Percentiles rank a stretch among this genome's conserved stretches.
These are phyloP conservation scores for Anisognathus igniventris DNA, from an alignment of 2,797 vertebrate genomes.

Conservation along the genomic window DNA sequence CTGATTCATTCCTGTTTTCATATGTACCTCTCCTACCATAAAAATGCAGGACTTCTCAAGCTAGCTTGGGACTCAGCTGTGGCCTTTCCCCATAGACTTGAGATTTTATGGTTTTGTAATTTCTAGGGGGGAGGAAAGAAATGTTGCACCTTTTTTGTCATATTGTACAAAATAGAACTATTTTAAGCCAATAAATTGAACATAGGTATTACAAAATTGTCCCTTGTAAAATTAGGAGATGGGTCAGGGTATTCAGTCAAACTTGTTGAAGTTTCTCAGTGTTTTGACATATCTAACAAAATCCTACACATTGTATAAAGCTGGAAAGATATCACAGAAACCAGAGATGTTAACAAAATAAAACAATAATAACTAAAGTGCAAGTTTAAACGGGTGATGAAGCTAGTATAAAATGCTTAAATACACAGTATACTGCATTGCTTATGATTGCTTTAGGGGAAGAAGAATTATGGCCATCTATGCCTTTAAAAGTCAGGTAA, in stretches of 20 bases:
- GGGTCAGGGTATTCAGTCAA: background rate
- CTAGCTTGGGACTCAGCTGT: background rate
- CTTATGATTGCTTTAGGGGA: background rate
- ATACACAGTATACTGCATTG: background rate
- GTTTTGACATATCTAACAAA: background rate
- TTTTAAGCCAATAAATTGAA: background rate
- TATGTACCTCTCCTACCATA: background rate
- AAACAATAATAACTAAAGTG: background rate
- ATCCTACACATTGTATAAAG: background rate
- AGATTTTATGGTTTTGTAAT: background rate
- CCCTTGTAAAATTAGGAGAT: background rate
- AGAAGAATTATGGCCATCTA: background rate
- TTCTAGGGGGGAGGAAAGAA: background rate
- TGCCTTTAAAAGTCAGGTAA: background rate
- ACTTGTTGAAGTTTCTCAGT: background rate
- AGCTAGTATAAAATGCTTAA: background rate
- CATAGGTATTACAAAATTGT: background rate
- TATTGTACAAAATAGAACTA: background rate
- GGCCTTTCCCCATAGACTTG: rapidly evolving
- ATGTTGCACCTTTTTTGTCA: background rate
- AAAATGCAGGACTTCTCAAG: background rate
- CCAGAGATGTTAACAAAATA: background rate
- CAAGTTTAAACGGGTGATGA: background rate
- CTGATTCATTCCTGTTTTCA: background rate
- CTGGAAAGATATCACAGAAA: background rate